phyloP scores from a whole-genome alignment of 1,140 invertebrate species.

The Brachionus koreanus region DNA sequence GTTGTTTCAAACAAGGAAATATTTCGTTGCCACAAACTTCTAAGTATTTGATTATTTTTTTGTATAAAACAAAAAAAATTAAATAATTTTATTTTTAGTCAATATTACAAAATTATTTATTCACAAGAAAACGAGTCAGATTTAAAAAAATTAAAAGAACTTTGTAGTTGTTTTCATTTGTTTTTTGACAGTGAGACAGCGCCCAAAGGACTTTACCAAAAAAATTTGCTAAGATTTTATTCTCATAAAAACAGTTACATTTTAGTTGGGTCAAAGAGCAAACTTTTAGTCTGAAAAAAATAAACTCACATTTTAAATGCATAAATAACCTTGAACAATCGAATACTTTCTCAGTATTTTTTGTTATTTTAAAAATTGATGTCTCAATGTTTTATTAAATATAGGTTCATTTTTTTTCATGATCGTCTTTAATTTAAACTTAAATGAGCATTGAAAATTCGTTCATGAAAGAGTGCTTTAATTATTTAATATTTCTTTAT shows the following conservation, averaged over 20 bases:
- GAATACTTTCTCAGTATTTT: neutral
- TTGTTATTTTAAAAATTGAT: neutral
- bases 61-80: neutral
- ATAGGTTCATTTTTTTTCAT: neutral
- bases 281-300: neutral
- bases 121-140: conserved; percentile 47
- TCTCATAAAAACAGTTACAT: neutral
- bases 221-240: conserved; percentile 35
- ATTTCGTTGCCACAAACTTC: neutral
- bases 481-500: neutral
- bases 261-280: conserved; percentile 14
- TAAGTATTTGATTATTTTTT: neutral
- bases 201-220: conserved; percentile 50
- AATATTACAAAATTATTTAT: conserved; percentile 48
- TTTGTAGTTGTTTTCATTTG: conserved; percentile 50
- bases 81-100: conserved; percentile 46
- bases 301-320: neutral
- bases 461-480: neutral
- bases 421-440: neutral
- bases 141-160: conserved; percentile 43
- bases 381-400: neutral
- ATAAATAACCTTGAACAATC: neutral
- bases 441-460: neutral
- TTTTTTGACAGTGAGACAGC: conserved; percentile 46
- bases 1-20: neutral